Conservation (phyloP, 2,888 invertebrate genomes). For the Antitype chi region DNA sequence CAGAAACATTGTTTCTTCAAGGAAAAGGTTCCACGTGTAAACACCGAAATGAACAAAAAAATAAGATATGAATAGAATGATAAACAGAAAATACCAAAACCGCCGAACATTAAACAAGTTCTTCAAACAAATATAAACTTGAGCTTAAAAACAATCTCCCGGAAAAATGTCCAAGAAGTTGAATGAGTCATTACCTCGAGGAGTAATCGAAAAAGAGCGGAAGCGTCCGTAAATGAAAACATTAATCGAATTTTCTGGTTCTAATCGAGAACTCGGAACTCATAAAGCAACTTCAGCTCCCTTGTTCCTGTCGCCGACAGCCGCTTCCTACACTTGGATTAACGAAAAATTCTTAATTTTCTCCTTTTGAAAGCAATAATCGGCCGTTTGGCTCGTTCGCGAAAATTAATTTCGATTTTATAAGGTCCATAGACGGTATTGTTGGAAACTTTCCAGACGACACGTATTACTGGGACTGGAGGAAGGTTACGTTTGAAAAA, state of each 20-base stretch:
- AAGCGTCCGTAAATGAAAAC: slow-evolving; percentile 71
- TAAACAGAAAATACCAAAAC: slow-evolving; percentile 34
- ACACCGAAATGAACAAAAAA: slow-evolving; percentile 23
- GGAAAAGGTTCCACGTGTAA: slow-evolving; percentile 8
- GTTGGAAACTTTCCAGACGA: slow-evolving; percentile 76
- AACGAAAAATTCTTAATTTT: slow-evolving; percentile 80
- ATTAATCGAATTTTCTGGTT: slow-evolving; percentile 82
- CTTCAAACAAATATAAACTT: slow-evolving; percentile 54
- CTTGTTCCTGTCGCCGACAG: slow-evolving; percentile 79
- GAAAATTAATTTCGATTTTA: slow-evolving; percentile 79
- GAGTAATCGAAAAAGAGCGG: slow-evolving; percentile 68
- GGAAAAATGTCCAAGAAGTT: slow-evolving; percentile 61
- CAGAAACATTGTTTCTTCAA: not conserved
- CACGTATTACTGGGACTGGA: slow-evolving; percentile 44
- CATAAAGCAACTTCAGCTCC: slow-evolving; percentile 77
- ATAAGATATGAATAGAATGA: slow-evolving; percentile 4
- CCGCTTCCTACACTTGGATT: slow-evolving; percentile 71
- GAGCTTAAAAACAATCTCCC: slow-evolving; percentile 50
- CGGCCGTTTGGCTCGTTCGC: slow-evolving; percentile 66
- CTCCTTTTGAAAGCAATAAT: slow-evolving; percentile 78
- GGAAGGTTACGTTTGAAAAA: slow-evolving; percentile 45
- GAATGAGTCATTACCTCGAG: slow-evolving; percentile 71
- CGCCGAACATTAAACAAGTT: slow-evolving; percentile 50
- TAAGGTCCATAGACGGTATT: slow-evolving; percentile 63
- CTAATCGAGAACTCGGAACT: slow-evolving; percentile 81